Evolutionary conservation across 2,888 invertebrate species (phyloP), one percentile per base, ranked within the genome.

Genomic region (Ennomos fuscantarius): DNA sequence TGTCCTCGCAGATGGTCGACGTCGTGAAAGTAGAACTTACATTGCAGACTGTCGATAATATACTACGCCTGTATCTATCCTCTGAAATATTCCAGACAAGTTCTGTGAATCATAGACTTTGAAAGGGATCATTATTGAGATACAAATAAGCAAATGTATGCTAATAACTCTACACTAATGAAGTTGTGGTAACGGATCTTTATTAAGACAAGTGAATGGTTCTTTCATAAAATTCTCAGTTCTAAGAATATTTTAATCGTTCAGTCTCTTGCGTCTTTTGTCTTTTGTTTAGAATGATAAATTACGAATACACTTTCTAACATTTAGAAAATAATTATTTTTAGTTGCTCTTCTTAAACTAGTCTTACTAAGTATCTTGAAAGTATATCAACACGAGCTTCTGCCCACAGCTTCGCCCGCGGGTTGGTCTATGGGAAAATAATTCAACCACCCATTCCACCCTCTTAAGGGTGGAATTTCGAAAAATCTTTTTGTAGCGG

Each of bases 131-230:
- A 66, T 78, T 79, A 72, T 77, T 69, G 72, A 67, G 68, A 68
- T 73, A 69, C 72, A 70, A 67, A 69, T 68, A 66, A 62, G 66
- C 67, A 69, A 65, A 70, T 68, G 74, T 62, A 69, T 68, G 76
- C 65, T 85, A 86, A 85, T 81, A 76, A 70, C 59, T 65, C 71
- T 65, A 65, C 70, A 69, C 71, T 79, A 80, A 79, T 77, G 73
- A 71, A 74, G 66, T 69, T 65, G 61, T 60, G 53, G 55, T 69
- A 72, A 68, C 66, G 63, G 65, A 61, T 68, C 55, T 37, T 43
- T 43, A 12, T 45, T 11, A 33, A 47, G 45, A 35, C 11, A 33
- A 47, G 45, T 41, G 49, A 61, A 55, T 40, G 53, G 39, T 11
- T 50, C 48, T 48, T 55, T 55, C 39, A 48, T 48, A 37, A 48